These are phyloP conservation scores for Paguma larvata DNA, from an alignment of 2,797 vertebrate species.

Conservation along the genomic window DNA sequence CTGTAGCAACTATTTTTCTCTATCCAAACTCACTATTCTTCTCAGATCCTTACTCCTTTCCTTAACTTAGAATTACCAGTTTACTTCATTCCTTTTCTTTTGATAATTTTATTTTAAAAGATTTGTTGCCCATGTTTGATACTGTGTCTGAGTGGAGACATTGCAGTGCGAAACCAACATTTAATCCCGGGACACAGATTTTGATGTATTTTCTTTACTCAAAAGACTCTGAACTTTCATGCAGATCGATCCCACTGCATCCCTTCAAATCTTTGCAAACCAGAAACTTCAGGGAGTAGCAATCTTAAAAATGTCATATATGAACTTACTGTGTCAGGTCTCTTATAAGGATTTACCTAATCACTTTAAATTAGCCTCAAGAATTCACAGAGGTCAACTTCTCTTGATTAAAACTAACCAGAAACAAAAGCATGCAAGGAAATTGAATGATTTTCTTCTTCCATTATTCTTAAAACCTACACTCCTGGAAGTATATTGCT, in stretches of 20 bases:
- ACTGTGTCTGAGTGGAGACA: neutral
- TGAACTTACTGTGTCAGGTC: neutral
- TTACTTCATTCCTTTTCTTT: neutral
- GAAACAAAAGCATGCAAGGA: neutral
- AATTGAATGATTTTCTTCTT: neutral
- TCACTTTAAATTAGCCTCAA: neutral
- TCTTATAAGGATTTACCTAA: neutral
- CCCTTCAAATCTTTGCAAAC: neutral
- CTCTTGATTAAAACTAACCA: neutral
- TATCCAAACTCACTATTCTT: neutral
- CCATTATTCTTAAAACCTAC: fast-evolving
- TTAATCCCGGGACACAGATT: neutral
- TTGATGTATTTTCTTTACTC: neutral
- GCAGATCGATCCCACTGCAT: neutral
- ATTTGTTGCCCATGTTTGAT: neutral
- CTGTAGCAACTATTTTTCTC: neutral
- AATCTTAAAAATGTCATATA: neutral
- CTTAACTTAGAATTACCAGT: neutral
- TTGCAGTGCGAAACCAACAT: neutral
- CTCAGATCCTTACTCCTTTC: neutral
- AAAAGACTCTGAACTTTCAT: neutral
- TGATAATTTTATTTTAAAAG: neutral
- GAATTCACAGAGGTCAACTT: neutral
- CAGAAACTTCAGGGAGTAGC: neutral
- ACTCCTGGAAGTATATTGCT: neutral